A percentile compares a stretch with the other conserved stretches of the same genome.
Conservation (phyloP, 2,113 vertebrate species). For the Notarius lentiginosus region DNA sequence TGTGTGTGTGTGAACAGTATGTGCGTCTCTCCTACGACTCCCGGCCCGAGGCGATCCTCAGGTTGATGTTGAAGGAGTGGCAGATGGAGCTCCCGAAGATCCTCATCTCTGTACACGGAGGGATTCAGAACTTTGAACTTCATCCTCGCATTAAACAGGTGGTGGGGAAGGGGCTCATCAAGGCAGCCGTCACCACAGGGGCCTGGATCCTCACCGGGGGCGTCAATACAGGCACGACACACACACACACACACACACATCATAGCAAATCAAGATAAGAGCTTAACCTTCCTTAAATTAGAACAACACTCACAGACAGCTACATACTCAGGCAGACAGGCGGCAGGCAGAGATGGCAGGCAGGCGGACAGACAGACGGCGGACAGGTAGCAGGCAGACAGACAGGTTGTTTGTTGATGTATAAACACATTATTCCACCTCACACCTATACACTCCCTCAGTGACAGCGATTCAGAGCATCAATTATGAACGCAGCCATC, state of each 20-base stretch:
- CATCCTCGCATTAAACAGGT: conserved; percentile 97
- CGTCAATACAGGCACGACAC: conserved; percentile 87
- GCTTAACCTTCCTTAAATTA: no score
- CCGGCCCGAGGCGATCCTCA: conserved; percentile 89
- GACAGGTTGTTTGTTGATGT: neutral
- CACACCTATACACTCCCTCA: conserved; percentile 5
- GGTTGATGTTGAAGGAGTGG: conserved; percentile 97
- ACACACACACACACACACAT: neutral
- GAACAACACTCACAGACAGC: neutral
- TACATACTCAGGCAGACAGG: neutral
- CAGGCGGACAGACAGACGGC: neutral
- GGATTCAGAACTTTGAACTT: conserved; percentile 97
- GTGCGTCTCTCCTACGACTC: conserved; percentile 90
- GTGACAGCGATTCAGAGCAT: conserved; percentile 14
- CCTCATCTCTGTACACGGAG: conserved; percentile 96
- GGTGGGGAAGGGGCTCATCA: conserved; percentile 97
- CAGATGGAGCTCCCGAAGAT: conserved; percentile 99
- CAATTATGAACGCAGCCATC: conserved; percentile 17
- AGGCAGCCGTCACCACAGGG: conserved; percentile 97
- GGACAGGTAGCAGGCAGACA: neutral
- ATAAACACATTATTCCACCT: neutral
- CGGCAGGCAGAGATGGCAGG: neutral
- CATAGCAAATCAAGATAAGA: no score
- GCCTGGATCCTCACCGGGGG: conserved; percentile 99
- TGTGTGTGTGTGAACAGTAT: conserved; percentile 75